Percentiles rank a stretch among this genome's conserved stretches.
Conservation (phyloP, 2,888 invertebrate genomes). For the Zeuzera pyrina region DNA sequence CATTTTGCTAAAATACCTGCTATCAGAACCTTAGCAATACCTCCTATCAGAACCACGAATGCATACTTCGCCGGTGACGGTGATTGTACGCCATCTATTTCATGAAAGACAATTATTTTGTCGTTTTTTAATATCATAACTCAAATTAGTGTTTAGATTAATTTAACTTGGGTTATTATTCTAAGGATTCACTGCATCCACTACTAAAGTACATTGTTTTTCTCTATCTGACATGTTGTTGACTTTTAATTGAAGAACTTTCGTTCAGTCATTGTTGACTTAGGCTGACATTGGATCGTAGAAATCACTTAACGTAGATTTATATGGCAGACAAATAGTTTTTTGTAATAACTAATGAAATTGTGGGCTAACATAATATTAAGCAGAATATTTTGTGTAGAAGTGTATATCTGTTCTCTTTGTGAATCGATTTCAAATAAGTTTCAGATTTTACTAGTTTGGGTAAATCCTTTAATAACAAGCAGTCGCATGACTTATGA, state of each 20-base stretch:
- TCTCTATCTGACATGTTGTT: neutral
- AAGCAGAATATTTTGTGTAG: slow-evolving; percentile 2
- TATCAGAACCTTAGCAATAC: too few relatives aligned
- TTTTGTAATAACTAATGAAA: slow-evolving; percentile 1
- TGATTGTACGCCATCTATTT: slow-evolving; percentile 6
- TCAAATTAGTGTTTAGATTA: slow-evolving; percentile 5
- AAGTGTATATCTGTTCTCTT: slow-evolving; percentile 4
- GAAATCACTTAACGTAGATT: slow-evolving; percentile 1
- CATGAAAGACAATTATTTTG: slow-evolving; percentile 9
- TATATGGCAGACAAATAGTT: slow-evolving; percentile 2
- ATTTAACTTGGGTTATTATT: too few relatives aligned
- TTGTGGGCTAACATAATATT: slow-evolving; percentile 4
- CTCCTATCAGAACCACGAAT: neutral
- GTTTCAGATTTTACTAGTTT: neutral
- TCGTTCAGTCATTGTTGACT: neutral
- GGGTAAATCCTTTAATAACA: neutral
- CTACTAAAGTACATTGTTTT: slow-evolving; percentile 1
- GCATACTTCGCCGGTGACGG: neutral
- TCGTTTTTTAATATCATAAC: slow-evolving; percentile 8
- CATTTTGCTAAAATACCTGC: slow-evolving; percentile 5
- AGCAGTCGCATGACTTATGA: slow-evolving; percentile 1
- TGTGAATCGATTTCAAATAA: neutral
- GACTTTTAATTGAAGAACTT: slow-evolving; percentile 1
- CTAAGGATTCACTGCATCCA: slow-evolving; percentile 3
- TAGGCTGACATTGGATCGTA: neutral